Base-by-base conservation (phyloP, 2,888 invertebrate species). In the Stramonita haemastoma region DNA sequence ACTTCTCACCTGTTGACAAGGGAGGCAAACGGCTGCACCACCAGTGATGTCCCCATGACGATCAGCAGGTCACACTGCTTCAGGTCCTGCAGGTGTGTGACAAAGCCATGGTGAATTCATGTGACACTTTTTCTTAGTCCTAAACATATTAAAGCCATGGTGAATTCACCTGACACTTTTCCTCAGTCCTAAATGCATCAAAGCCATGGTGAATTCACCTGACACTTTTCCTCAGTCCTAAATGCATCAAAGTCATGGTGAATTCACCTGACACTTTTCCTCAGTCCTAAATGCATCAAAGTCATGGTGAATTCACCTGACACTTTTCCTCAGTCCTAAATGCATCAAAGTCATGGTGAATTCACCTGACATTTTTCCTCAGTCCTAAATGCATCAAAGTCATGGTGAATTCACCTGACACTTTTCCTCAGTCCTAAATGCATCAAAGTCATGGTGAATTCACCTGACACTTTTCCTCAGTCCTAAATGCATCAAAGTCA, bases 1-100 rank as follows among this genome's bases (percentile, higher is more conserved):
- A 15, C 1, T 26, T 26, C 60, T 34, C 29, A 91, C 90, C 90
- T 88, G 85, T 29, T 86, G 73, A 88, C 85, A 86, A 99, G 97
- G 0, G 98, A 98, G 0, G 99, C 98, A 96, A 99, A 99, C 0
- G 99, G 99, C 94, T 98, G 98, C 0, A 99, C 99, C 93, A 97
- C 98, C 90, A 99, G 96, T 0, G 99, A 99, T 0, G 99, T 99
- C 0, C 99, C 99, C 97, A 99, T 98, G 56, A 99, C 98, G 90
- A 99, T 98, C 46, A 99, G 97, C 94, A 99, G 96, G 96, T 99
- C 99, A 95, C 99, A 99, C 90, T 97, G 96, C 81, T 97, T 96
- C 95, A 99, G 98, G 96, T 99, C 99, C 93, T 96, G 92, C 46
- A 83, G 19, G 4, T 86, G 17, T n/a, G 11, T 70, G 26, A 81